These are phyloP conservation scores for Labeo calbasu DNA, from an alignment of 2,797 vertebrate species.

Conservation along the genomic window DNA sequence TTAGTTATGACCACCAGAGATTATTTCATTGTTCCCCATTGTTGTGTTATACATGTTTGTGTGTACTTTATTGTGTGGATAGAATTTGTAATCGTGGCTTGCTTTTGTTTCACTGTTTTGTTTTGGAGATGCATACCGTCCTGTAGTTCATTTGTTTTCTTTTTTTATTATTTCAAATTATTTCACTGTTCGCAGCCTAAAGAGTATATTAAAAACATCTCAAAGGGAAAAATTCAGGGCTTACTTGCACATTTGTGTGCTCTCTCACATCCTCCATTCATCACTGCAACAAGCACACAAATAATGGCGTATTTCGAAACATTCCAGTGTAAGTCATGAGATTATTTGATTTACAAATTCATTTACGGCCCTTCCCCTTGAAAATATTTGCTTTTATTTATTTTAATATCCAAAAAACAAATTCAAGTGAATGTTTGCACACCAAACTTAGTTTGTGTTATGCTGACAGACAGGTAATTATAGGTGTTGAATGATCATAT, in stretches of 20 bases:
- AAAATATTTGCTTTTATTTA: conserved; percentile 39
- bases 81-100: conserved; percentile 47
- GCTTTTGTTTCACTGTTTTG: conserved; percentile 13
- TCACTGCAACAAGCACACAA: not conserved
- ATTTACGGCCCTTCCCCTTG: not conserved
- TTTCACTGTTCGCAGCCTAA: conserved; percentile 34
- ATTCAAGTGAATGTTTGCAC: not conserved
- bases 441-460: not conserved
- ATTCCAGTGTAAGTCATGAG: conserved; percentile 26
- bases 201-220: conserved; percentile 18
- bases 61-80: conserved; percentile 53
- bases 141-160: conserved; percentile 34
- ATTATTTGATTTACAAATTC: conserved; percentile 1
- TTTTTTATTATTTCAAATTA: not conserved
- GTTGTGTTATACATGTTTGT: conserved; percentile 68
- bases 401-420: conserved; percentile 9
- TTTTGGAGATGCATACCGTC: conserved; percentile 29
- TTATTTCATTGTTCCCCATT: not conserved
- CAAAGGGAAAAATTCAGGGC: conserved; percentile 45
- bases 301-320: conserved; percentile 1
- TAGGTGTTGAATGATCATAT: conserved; percentile 24
- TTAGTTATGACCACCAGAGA: conserved; percentile 18
- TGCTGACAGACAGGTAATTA: conserved; percentile 35
- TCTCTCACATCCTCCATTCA: conserved; percentile 16
- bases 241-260: not conserved